Base-by-base conservation (phyloP, 2,888 invertebrate species). In the Apamea anceps region DNA sequence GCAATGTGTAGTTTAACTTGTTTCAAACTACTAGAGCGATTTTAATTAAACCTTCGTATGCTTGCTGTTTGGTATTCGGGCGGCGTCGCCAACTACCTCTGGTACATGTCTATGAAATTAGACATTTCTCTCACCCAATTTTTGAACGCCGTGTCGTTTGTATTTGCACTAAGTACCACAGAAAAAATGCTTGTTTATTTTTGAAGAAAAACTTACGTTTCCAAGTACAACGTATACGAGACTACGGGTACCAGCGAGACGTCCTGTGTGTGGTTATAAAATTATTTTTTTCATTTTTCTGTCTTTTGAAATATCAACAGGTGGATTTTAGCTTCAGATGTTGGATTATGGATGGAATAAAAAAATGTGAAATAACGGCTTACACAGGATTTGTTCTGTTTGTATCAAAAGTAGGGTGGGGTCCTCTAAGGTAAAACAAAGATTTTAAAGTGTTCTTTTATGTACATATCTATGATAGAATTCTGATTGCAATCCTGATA, bases 51-150 rank as follows among this genome's bases (percentile, higher is more conserved):
- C 68, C 76, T 80, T 72, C 81, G 79, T 73, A 45, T 28, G 74
- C 68, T 77, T 45, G 65, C 82, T 89, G 74, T 82, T 90, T 89
- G 82, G 81, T 90, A 90, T 90, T 89, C 90, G 66, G 77, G 28
- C 32, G 80, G 72, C 74, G 75, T 82, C 79, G 74, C 73, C 65
- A 71, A 66, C 75, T 67, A 76, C 65, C 68, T 63, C 72, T 18
- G 28, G 18, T 83, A 74, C 73, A 81, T 78, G 67, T 72, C 57
- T 75, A 79, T 88, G 62, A 77, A 79, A 85, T 71, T 68, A 81
- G 85, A 78, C 54, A 67, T 74, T 68, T 79, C 67, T 75, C 74
- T 80, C 85, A 62, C 65, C 60, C 57, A 71, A 74, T 85, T 85
- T 72, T 85, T 72, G 21, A 71, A 62, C 62, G 28, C 1, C 15